Evolutionary conservation across 2,888 invertebrate species (phyloP).

Genomic region (Rotaria socialis): DNA sequence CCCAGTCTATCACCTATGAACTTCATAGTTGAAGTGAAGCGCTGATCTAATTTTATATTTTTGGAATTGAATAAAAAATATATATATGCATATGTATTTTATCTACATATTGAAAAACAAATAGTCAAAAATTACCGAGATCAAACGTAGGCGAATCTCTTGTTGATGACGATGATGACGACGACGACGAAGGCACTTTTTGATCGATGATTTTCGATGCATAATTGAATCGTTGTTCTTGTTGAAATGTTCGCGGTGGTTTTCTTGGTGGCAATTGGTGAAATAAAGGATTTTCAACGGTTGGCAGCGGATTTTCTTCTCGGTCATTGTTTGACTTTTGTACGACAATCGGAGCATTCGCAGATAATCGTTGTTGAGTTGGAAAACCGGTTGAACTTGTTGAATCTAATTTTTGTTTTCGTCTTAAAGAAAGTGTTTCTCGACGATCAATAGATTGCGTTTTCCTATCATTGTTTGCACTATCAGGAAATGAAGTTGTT

Average conservation of each 20-base stretch:
- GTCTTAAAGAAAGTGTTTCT: background rate
- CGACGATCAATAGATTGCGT: background rate
- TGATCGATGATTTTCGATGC: background rate
- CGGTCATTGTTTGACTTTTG: background rate
- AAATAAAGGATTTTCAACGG: background rate
- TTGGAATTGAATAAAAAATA: background rate
- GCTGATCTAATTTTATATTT: too few species aligned
- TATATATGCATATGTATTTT: background rate
- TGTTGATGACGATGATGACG: background rate
- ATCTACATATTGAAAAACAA: background rate
- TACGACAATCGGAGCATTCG: background rate
- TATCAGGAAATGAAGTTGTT: background rate
- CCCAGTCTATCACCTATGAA: too few species aligned
- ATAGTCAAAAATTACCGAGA: background rate
- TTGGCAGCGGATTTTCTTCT: background rate
- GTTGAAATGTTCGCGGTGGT: constrained; percentile 28
- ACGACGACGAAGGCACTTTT: background rate
- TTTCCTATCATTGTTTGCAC: background rate
- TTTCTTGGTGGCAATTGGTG: background rate
- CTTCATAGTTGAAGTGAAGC: too few species aligned
- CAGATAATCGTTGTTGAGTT: background rate
- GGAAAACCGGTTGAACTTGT: background rate
- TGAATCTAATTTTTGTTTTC: constrained; percentile 10
- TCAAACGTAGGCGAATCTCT: constrained; percentile 35
- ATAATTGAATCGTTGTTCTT: background rate